These are phyloP conservation scores for Eupeodes luniger DNA, from an alignment of 2,888 invertebrate species.

Conservation along the genomic window DNA sequence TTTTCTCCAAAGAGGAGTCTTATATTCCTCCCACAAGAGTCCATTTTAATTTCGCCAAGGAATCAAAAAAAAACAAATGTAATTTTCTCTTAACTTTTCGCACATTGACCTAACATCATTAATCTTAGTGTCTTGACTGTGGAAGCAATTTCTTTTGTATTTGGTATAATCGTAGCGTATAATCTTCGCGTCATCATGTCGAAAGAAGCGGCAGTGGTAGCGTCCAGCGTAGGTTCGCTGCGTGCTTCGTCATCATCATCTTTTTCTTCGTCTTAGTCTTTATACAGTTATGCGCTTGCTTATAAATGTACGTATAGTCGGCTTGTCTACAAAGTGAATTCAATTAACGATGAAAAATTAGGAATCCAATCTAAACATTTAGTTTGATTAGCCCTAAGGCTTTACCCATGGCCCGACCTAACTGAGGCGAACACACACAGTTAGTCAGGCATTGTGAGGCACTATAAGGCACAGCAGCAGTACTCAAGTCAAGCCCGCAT, in stretches of 20 bases:
- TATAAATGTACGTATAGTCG: conserved; percentile 1
- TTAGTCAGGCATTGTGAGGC: neutral
- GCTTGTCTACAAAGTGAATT: conserved; percentile 45
- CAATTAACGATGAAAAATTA: conserved; percentile 67
- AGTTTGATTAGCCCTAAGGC: conserved; percentile 38
- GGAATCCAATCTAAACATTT: conserved; percentile 60
- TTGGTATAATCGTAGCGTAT: neutral
- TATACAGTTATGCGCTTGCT: neutral
- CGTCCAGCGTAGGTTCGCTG: neutral
- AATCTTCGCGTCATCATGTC: conserved; percentile 8
- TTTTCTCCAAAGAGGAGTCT: no score
- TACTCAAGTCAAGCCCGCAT: conserved; percentile 28
- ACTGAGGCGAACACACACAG: neutral
- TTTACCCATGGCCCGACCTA: neutral
- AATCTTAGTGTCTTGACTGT: neutral
- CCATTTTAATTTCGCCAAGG: neutral
- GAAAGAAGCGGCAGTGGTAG: neutral
- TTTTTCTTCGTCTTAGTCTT: neutral
- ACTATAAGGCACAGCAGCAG: no score
- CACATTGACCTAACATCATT: conserved; percentile 13
- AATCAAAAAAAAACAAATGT: neutral
- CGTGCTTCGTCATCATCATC: neutral
- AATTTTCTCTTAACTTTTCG: conserved; percentile 7
- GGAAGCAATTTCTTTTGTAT: conserved; percentile 11
- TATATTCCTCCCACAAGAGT: neutral